phyloP scores from a whole-genome alignment of 2,888 invertebrate species.

The Lasioglossum pauxillum region DNA sequence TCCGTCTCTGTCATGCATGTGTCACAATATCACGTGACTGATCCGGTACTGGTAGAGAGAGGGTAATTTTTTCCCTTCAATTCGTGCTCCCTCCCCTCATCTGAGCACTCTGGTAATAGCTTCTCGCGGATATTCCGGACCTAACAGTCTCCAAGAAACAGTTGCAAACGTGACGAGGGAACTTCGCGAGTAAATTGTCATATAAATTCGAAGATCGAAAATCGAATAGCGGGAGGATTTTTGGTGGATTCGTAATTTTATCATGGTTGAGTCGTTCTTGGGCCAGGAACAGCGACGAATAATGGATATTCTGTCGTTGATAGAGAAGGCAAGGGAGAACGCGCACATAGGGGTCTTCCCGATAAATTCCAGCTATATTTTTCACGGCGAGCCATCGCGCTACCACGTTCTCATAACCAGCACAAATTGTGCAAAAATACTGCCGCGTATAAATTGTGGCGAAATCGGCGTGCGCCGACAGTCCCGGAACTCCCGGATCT shows the following conservation, averaged over 20 bases:
- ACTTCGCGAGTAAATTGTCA: constrained; percentile 20
- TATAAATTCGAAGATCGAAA: background rate
- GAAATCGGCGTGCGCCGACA: constrained; percentile 69
- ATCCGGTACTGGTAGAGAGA: too few species aligned
- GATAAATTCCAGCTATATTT: constrained; percentile 79
- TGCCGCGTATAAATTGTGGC: constrained; percentile 73
- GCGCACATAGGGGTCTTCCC: constrained; percentile 61
- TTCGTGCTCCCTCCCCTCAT: too few species aligned
- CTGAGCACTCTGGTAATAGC: too few species aligned
- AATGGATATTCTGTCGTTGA: constrained; percentile 65
- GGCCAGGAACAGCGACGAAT: constrained; percentile 67
- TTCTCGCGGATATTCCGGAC: too few species aligned
- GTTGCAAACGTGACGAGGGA: background rate
- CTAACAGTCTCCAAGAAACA: background rate
- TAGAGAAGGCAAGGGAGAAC: constrained; percentile 51
- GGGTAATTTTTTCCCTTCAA: too few species aligned
- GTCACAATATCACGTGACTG: too few species aligned
- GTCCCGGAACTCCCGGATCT: constrained; percentile 68
- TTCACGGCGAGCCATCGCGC: constrained; percentile 71
- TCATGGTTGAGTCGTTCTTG: constrained; percentile 54
- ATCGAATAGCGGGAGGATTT: constrained; percentile 42
- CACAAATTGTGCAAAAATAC: constrained; percentile 80
- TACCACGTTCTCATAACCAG: constrained; percentile 75
- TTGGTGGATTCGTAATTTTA: constrained; percentile 55
- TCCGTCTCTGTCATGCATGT: too few species aligned